Evolutionary conservation across 2,888 invertebrate species (phyloP).

Genomic region (Seladonia tumulorum): DNA sequence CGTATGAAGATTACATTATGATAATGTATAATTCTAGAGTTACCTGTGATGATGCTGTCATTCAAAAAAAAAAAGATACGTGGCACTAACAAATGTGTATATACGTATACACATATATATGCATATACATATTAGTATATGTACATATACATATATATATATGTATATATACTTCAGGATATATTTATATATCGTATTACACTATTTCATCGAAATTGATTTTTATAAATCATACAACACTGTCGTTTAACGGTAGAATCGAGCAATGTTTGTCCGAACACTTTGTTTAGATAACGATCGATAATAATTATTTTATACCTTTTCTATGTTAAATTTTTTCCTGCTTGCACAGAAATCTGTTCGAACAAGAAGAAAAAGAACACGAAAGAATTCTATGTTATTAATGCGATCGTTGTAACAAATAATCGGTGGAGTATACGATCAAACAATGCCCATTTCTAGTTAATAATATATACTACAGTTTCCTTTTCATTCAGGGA

Average conservation of each 20-base stretch:
- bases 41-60: constrained; percentile 55
- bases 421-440: neutral
- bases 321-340: neutral
- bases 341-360: neutral
- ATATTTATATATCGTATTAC: constrained; percentile 33
- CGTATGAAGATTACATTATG: constrained; percentile 67
- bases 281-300: constrained; percentile 15
- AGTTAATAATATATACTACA: constrained; percentile 21
- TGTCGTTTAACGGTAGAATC: constrained; percentile 35
- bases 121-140: too few species aligned
- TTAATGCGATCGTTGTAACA: neutral
- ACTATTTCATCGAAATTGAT: constrained; percentile 34
- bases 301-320: neutral
- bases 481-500: constrained; percentile 18
- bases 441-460: constrained; percentile 37
- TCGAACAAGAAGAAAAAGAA: neutral
- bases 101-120: too few species aligned
- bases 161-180: too few species aligned
- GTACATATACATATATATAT: too few species aligned
- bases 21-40: constrained; percentile 60
- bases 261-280: constrained; percentile 31
- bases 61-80: constrained; percentile 45
- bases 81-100: constrained; percentile 48
- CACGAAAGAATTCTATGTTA: neutral
- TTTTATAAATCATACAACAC: constrained; percentile 22